phyloP scores from a whole-genome alignment of 1,140 invertebrate genomes.

The Tetramorium alpestre region DNA sequence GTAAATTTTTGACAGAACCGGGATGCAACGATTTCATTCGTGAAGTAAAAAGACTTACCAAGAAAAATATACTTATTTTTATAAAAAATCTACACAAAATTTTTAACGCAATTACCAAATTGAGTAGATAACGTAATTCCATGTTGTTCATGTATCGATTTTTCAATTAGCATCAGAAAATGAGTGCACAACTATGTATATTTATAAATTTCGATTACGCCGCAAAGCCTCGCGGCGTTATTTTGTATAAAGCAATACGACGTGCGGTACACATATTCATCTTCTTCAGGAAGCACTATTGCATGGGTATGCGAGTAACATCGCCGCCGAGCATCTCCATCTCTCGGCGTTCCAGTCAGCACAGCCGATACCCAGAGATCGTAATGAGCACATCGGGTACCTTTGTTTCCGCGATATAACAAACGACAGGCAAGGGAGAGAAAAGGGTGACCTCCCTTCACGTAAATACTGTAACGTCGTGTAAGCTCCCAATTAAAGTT shows the following conservation, averaged over 20 bases:
- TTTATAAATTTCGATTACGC: background rate
- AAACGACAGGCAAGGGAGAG: background rate
- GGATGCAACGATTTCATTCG: background rate
- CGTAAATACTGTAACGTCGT: conserved; percentile 71
- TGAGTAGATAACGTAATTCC: background rate
- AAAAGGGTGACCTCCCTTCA: conserved; percentile 44
- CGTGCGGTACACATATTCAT: conserved; percentile 21
- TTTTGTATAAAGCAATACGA: background rate
- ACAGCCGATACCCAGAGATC: conserved; percentile 31
- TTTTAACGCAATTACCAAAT: background rate
- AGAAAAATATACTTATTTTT: background rate
- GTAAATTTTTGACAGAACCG: background rate
- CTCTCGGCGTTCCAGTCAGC: conserved; percentile 13
- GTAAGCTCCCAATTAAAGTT: conserved; percentile 76
- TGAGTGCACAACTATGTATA: background rate
- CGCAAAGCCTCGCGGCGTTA: conserved; percentile 7
- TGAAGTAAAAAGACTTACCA: background rate
- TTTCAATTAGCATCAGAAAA: background rate
- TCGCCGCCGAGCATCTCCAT: conserved; percentile 42
- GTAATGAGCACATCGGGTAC: conserved; percentile 60
- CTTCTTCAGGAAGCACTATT: conserved; percentile 55
- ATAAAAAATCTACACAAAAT: background rate
- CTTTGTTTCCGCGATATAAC: conserved; percentile 57
- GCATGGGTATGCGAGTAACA: conserved; percentile 8
- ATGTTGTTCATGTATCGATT: background rate